Conservation (phyloP, 2,113 vertebrate genomes). For the Mus musculus region DNA sequence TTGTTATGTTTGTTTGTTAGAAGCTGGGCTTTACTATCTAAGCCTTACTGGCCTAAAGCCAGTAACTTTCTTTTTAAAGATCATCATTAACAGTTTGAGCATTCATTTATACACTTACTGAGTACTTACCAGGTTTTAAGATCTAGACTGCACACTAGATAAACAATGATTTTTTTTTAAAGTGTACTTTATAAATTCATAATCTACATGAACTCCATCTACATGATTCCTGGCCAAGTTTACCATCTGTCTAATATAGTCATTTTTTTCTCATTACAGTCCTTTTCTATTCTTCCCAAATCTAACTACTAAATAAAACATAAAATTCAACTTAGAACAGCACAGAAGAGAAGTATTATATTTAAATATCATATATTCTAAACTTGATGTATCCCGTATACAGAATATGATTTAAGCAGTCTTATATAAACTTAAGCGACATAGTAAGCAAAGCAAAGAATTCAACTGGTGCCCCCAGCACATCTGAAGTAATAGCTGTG, state of each 20-base stretch:
- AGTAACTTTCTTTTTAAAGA: neutral
- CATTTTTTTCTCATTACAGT: slow-evolving; percentile 2
- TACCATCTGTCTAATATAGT: slow-evolving; percentile 14
- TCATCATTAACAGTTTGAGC: neutral
- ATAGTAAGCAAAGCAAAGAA: slow-evolving; percentile 42
- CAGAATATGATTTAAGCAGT: slow-evolving; percentile 32
- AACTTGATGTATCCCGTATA: slow-evolving; percentile 18
- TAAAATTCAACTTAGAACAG: slow-evolving; percentile 16
- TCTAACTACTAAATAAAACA: slow-evolving; percentile 41
- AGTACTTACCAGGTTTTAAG: slow-evolving; percentile 24
- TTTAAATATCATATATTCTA: slow-evolving; percentile 49
- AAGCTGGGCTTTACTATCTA: too few relatives aligned
- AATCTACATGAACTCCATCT: slow-evolving; percentile 19
- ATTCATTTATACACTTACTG: slow-evolving; percentile 24
- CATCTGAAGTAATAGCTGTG: neutral
- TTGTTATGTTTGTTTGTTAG: too few relatives aligned
- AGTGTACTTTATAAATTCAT: neutral
- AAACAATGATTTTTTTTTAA: neutral
- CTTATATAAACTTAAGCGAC: slow-evolving; percentile 45
- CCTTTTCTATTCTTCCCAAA: slow-evolving; percentile 51
- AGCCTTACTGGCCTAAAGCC: neutral
- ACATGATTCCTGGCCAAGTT: slow-evolving; percentile 15
- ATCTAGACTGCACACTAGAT: neutral
- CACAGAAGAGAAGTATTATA: neutral
- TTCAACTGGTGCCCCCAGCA: neutral